Conservation (phyloP, 2,888 invertebrate genomes). For the Leptura quadrifasciata region DNA sequence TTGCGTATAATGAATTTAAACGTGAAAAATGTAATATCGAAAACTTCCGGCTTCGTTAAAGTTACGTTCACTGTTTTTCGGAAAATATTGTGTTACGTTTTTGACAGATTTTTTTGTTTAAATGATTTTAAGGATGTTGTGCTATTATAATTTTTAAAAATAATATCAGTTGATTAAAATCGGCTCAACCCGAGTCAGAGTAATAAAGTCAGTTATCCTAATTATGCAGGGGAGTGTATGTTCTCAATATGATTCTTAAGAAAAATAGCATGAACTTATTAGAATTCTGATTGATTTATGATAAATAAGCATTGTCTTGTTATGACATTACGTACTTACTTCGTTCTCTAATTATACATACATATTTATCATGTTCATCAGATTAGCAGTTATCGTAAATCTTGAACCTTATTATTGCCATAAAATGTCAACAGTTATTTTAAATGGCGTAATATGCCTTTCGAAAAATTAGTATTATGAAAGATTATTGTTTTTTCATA, state of each 20-base stretch:
- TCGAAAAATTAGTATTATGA: not conserved
- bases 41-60: too few relatives aligned
- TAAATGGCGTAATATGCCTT: not conserved
- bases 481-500: not conserved
- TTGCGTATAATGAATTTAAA: too few relatives aligned
- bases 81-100: too few relatives aligned
- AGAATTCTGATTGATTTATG: constrained; percentile 6
- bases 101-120: too few relatives aligned
- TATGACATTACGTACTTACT: constrained; percentile 3
- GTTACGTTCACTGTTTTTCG: too few relatives aligned
- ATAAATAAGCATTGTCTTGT: not conserved
- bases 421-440: not conserved
- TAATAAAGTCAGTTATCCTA: too few relatives aligned
- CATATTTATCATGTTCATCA: constrained; percentile 4
- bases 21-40: too few relatives aligned
- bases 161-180: too few relatives aligned
- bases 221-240: too few relatives aligned
- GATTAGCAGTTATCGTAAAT: constrained; percentile 7
- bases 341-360: constrained; percentile 6
- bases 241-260: not conserved
- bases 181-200: too few relatives aligned
- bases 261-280: constrained; percentile 9
- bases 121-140: too few relatives aligned
- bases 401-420: not conserved
- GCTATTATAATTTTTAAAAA: too few relatives aligned